A percentile compares a stretch with the other conserved stretches of the same genome.
Evolutionary conservation across 2,113 vertebrate species (phyloP).

Genomic region (Oceanites oceanicus): DNA sequence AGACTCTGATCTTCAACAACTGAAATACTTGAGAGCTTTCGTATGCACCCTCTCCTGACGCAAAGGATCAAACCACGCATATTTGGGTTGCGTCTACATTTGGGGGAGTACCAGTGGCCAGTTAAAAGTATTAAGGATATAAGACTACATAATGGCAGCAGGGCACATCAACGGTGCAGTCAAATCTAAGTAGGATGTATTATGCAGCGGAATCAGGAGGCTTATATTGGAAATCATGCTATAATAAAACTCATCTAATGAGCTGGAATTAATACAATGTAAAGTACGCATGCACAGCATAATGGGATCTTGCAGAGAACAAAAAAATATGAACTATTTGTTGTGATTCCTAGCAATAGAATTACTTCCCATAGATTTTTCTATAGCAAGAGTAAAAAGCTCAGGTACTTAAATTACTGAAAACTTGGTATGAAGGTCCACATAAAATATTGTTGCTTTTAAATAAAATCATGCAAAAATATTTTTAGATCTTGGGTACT

Average conservation of each 20-base stretch:
- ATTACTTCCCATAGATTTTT: background rate
- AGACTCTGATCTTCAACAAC: background rate
- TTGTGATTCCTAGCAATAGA: constrained; percentile 11
- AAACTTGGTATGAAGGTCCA: background rate
- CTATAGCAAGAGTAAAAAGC: background rate
- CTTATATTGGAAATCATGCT: background rate
- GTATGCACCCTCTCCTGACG: accelerated
- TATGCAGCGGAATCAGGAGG: background rate
- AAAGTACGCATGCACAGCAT: background rate
- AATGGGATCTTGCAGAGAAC: constrained; percentile 31
- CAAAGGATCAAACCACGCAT: background rate
- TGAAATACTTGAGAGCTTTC: background rate
- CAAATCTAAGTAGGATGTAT: background rate
- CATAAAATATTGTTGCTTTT: background rate
- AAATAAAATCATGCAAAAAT: constrained; percentile 44
- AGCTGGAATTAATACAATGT: background rate
- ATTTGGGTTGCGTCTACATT: background rate
- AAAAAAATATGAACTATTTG: background rate
- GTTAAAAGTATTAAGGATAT: background rate
- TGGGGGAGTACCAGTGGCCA: background rate
- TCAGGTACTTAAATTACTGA: background rate
- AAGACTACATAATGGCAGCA: background rate
- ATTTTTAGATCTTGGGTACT: constrained; percentile 49
- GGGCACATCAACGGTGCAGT: background rate
- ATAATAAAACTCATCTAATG: constrained; percentile 15